Percentiles rank a stretch among this genome's conserved stretches.
Evolutionary conservation across 2,113 vertebrate genomes (phyloP).

Genomic region (Nyctibius bracteatus): DNA sequence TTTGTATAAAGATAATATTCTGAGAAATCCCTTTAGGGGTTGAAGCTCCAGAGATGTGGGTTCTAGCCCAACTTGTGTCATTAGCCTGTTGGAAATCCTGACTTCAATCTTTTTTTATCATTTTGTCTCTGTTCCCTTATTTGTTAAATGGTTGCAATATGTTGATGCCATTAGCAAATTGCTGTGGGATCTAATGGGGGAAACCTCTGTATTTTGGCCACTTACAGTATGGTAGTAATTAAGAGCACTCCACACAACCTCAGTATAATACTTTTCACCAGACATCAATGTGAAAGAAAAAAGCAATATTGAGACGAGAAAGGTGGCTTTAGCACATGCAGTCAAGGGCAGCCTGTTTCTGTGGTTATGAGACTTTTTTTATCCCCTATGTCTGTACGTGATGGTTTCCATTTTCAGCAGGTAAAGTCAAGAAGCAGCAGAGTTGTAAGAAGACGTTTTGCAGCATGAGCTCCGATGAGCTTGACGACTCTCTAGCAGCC

Average conservation of each 20-base stretch:
- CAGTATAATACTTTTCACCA: not conserved
- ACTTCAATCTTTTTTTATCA: not conserved
- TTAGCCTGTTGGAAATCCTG: not conserved
- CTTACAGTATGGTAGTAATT: no score
- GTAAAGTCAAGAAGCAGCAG: not conserved
- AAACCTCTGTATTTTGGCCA: not conserved
- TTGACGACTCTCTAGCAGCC: no score
- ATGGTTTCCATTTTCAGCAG: not conserved
- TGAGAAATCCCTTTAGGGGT: not conserved
- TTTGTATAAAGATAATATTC: not conserved
- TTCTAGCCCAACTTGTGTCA: not conserved
- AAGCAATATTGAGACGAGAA: not conserved
- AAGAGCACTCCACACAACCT: not conserved
- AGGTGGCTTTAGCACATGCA: no score
- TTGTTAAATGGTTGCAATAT: not conserved
- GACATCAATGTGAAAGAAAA: not conserved
- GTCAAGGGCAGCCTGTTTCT: rapidly evolving
- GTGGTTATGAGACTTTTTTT: not conserved
- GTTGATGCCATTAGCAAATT: not conserved
- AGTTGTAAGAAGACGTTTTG: not conserved
- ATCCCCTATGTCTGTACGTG: rapidly evolving
- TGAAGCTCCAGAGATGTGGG: not conserved
- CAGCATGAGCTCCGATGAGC: not conserved
- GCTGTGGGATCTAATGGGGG: not conserved
- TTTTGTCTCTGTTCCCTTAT: not conserved